phyloP scores from a whole-genome alignment of 2,113 vertebrate species.

The Lutjanus erythropterus region DNA sequence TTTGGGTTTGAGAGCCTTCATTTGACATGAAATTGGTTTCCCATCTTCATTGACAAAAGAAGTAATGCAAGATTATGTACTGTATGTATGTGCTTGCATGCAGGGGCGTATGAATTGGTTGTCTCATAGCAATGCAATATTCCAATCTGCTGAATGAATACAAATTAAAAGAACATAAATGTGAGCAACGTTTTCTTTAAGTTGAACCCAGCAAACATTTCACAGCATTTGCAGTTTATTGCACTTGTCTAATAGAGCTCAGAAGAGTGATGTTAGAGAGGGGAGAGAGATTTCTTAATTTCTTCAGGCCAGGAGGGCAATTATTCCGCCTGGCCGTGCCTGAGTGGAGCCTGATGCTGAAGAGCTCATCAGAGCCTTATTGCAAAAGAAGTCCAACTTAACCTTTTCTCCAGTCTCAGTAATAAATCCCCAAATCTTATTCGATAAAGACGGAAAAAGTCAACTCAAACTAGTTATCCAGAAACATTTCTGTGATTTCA shows the following conservation, averaged over 20 bases:
- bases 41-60: constrained; percentile 57
- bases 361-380: constrained; percentile 2
- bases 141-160: constrained; percentile 38
- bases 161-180: constrained; percentile 34
- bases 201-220: constrained; percentile 15
- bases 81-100: constrained; percentile 36
- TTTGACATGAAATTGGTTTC: constrained; percentile 59
- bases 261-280: constrained; percentile 3
- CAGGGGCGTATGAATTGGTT: not conserved
- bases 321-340: constrained; percentile 17
- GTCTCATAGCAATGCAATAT: constrained; percentile 26
- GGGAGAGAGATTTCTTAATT: constrained; percentile 22
- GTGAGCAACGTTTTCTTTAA: constrained; percentile 1
- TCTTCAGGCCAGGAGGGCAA: constrained; percentile 8
- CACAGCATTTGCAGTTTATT: constrained; percentile 3
- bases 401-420: constrained; percentile 1
- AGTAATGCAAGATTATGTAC: constrained; percentile 46
- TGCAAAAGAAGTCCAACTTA: not conserved
- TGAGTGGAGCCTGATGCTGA: constrained; percentile 25
- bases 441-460: not conserved
- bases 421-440: not conserved
- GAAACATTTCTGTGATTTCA: no score
- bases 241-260: constrained; percentile 20
- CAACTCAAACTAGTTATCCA: not conserved
- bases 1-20: constrained; percentile 24